These are phyloP conservation scores for Andrena minutula DNA, from an alignment of 2,888 invertebrate species.

Conservation along the genomic window DNA sequence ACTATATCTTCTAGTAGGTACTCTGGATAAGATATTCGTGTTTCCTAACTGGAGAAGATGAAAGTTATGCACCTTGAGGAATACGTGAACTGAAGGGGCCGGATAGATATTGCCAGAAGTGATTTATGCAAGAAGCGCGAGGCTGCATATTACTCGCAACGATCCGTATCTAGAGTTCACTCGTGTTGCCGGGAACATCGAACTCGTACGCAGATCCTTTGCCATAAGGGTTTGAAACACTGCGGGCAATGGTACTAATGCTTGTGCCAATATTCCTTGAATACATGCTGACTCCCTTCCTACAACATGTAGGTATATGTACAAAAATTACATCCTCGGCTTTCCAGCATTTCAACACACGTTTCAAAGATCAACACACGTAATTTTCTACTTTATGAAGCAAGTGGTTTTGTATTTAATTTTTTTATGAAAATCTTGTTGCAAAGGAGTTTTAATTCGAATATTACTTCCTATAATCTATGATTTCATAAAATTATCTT, in stretches of 20 bases:
- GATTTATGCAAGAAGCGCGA: conserved; percentile 81
- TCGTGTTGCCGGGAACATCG: conserved; percentile 43
- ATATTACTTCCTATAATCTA: too few relatives aligned
- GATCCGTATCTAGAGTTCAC: conserved; percentile 60
- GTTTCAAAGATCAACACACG: not conserved
- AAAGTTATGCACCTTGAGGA: conserved; percentile 72
- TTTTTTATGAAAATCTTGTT: too few relatives aligned
- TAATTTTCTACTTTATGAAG: not conserved
- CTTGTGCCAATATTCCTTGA: conserved; percentile 76
- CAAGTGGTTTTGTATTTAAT: not conserved
- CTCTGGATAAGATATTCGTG: conserved; percentile 18
- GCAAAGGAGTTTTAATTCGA: too few relatives aligned
- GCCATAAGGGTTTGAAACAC: conserved; percentile 64
- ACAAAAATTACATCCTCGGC: conserved; percentile 35
- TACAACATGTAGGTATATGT: conserved; percentile 8
- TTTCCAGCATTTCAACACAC: not conserved
- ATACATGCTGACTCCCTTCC: conserved; percentile 52
- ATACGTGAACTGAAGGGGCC: conserved; percentile 62
- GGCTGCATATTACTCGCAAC: conserved; percentile 79
- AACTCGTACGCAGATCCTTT: conserved; percentile 51
- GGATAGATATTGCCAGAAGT: conserved; percentile 82
- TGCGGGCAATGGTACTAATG: conserved; percentile 74
- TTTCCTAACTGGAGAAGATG: conserved; percentile 54
- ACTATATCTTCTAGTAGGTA: conserved; percentile 16
- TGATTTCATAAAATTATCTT: too few relatives aligned